Conservation (phyloP, 2,797 vertebrate species). For the Coregonus suidteri region DNA sequence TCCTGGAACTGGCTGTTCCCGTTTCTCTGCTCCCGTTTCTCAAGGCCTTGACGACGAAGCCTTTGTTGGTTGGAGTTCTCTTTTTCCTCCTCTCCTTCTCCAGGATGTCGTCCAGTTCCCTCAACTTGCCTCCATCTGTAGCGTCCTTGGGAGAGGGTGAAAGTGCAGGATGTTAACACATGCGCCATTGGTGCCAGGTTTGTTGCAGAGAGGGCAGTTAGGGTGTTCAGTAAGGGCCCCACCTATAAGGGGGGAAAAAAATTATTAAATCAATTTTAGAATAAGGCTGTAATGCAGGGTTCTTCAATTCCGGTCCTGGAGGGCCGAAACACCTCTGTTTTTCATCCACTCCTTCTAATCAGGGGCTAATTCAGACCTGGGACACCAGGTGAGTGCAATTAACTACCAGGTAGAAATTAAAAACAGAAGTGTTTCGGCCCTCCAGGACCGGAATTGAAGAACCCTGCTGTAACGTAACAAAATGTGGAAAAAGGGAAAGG, state of each 20-base stretch:
- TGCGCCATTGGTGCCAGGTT: not conserved
- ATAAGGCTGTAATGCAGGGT: too few relatives aligned
- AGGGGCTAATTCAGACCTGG: too few relatives aligned
- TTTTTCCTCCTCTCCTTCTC: not conserved
- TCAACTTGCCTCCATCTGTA: constrained; percentile 5
- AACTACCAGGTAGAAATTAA: too few relatives aligned
- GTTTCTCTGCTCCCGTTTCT: not conserved
- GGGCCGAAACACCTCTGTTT: too few relatives aligned
- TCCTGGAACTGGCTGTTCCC: not conserved
- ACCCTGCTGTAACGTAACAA: too few relatives aligned
- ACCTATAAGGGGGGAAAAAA: not conserved
- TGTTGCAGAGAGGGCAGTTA: constrained; percentile 1
- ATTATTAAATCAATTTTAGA: too few relatives aligned
- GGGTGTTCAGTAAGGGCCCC: constrained; percentile 2
- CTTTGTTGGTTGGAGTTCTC: not conserved
- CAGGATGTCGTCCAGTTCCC: not conserved
- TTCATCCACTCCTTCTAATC: too few relatives aligned
- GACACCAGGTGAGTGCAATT: too few relatives aligned
- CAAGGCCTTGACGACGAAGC: not conserved
- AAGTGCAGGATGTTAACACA: not conserved
- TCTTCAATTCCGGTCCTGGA: too few relatives aligned
- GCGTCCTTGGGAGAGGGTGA: not conserved
- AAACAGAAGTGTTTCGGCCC: too few relatives aligned
- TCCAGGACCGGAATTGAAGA: too few relatives aligned
- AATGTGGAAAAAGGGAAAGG: too few relatives aligned